phyloP scores from a whole-genome alignment of 2,113 vertebrate genomes.

The Ovibos moschatus region DNA sequence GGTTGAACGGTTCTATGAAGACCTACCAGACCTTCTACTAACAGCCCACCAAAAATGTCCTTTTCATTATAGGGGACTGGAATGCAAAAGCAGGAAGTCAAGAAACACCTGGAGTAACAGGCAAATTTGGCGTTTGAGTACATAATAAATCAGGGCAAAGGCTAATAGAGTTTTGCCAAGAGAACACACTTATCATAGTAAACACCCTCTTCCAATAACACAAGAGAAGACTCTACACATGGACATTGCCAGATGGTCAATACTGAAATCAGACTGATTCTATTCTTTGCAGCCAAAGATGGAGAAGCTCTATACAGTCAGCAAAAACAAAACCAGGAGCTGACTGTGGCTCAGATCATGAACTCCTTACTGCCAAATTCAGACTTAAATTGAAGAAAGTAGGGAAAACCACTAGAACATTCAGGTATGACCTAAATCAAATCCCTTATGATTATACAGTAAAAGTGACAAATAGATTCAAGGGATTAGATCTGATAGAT shows the following conservation, averaged over 20 bases:
- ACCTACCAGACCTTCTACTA: background rate
- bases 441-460: background rate
- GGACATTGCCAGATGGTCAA: background rate
- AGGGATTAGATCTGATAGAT: background rate
- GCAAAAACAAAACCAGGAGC: background rate
- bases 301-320: background rate
- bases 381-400: background rate
- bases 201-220: background rate
- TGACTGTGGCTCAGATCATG: background rate
- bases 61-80: background rate
- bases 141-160: background rate
- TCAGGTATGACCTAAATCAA: background rate
- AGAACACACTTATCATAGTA: background rate
- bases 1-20: background rate
- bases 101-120: background rate
- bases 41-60: background rate
- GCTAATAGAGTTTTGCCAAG: background rate
- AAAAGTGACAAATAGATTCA: background rate
- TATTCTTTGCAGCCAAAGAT: background rate
- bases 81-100: background rate
- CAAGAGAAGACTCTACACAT: background rate
- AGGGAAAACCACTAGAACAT: background rate
- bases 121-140: background rate
- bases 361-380: background rate
- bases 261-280: background rate